These are phyloP conservation scores for Danionella dracula DNA, from an alignment of 2,797 vertebrate genomes.

Conservation along the genomic window DNA sequence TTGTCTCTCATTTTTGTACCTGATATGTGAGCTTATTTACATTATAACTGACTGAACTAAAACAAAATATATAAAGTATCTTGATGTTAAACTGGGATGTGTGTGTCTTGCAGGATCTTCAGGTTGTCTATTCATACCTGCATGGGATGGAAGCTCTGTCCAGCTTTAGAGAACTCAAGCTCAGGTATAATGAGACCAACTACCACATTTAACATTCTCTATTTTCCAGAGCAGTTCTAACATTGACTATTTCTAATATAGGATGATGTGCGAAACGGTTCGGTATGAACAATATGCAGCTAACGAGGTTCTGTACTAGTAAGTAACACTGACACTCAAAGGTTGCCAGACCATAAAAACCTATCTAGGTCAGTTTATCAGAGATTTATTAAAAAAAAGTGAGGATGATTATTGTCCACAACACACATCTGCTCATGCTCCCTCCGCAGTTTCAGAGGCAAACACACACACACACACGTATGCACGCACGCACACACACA, in stretches of 20 bases:
- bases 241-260: conserved; percentile 55
- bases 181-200: conserved; percentile 62
- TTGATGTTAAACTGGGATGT: too few species aligned
- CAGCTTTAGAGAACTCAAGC: conserved; percentile 81
- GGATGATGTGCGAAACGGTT: conserved; percentile 85
- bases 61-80: too few species aligned
- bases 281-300: conserved; percentile 84
- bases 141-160: conserved; percentile 87
- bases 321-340: conserved; percentile 52
- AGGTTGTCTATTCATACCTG: conserved; percentile 83
- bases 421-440: conserved; percentile 9
- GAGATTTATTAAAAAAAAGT: conserved; percentile 22
- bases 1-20: too few species aligned
- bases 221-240: not conserved
- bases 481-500: not conserved
- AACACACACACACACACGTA: conserved; percentile 23
- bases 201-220: not conserved
- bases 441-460: not conserved
- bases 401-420: not conserved
- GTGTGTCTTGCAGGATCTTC: conserved; percentile 72
- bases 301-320: conserved; percentile 85
- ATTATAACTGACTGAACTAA: too few species aligned
- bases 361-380: conserved; percentile 34
- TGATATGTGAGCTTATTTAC: too few species aligned
- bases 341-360: not conserved